Evolutionary conservation across 2,888 invertebrate genomes (phyloP).

Genomic region (Ornithoptera priamus): DNA sequence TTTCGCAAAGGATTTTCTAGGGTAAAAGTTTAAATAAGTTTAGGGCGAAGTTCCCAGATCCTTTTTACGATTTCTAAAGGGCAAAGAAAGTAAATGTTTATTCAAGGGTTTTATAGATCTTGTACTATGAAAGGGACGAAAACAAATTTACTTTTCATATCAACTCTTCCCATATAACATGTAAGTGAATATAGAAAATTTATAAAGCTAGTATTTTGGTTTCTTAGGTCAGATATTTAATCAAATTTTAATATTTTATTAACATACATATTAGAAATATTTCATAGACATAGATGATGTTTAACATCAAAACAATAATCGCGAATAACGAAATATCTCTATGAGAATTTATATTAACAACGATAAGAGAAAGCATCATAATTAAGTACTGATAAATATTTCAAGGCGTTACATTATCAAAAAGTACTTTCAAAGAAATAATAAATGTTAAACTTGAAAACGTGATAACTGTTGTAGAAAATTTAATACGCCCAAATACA

Average conservation of each 20-base stretch:
- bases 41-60: conserved; percentile 72
- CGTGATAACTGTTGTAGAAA: conserved; percentile 27
- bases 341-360: too few relatives aligned
- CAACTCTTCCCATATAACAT: conserved; percentile 18
- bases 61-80: conserved; percentile 77
- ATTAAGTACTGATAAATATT: neutral
- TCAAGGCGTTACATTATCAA: neutral
- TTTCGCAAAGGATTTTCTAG: conserved; percentile 75
- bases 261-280: too few relatives aligned
- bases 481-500: conserved; percentile 46
- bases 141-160: conserved; percentile 32
- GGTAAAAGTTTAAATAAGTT: conserved; percentile 79
- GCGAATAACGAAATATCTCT: too few relatives aligned
- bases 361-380: neutral
- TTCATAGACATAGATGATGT: too few relatives aligned
- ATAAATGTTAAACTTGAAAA: conserved; percentile 22
- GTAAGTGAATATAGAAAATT: conserved; percentile 16
- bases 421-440: conserved; percentile 9
- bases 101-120: conserved; percentile 76
- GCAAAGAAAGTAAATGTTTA: conserved; percentile 77
- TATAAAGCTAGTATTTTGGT: neutral
- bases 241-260: too few relatives aligned
- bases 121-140: conserved; percentile 52
- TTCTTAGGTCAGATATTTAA: neutral
- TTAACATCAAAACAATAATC: too few relatives aligned